A percentile compares a stretch with the other conserved stretches of the same genome.
Evolutionary conservation across 2,113 vertebrate genomes (phyloP).

Genomic region (Sorex fumeus): DNA sequence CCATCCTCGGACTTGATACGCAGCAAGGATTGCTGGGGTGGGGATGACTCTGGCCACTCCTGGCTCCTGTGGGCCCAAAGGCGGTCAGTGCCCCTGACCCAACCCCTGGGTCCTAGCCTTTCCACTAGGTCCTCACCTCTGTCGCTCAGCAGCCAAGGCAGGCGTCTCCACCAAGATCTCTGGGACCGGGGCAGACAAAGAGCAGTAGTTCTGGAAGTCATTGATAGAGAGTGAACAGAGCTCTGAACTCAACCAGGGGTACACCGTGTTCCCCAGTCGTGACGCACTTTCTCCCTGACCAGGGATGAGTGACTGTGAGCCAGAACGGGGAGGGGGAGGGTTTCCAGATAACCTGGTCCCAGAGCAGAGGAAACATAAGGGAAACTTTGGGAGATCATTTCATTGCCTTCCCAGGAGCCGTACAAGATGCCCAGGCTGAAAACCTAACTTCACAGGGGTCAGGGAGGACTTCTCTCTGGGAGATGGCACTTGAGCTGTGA

Average conservation of each 20-base stretch:
- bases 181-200: conserved; percentile 73
- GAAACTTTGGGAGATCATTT: neutral
- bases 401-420: neutral
- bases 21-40: conserved; percentile 85
- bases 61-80: conserved; percentile 76
- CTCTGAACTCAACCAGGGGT: conserved; percentile 53
- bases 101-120: neutral
- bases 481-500: neutral
- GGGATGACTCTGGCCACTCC: neutral
- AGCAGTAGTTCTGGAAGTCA: conserved; percentile 88
- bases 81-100: neutral
- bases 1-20: conserved; percentile 94
- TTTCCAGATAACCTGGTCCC: neutral
- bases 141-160: conserved; percentile 69
- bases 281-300: neutral
- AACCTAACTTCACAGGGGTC: neutral
- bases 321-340: neutral
- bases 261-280: neutral
- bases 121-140: conserved; percentile 57
- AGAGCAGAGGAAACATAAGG: neutral
- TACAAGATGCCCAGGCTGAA: neutral
- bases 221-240: neutral
- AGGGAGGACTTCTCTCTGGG: neutral
- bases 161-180: conserved; percentile 89
- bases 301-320: neutral